A percentile compares a stretch with the other conserved stretches of the same genome.
These are phyloP conservation scores for Mimas tiliae DNA, from an alignment of 2,888 invertebrate species.

Conservation along the genomic window DNA sequence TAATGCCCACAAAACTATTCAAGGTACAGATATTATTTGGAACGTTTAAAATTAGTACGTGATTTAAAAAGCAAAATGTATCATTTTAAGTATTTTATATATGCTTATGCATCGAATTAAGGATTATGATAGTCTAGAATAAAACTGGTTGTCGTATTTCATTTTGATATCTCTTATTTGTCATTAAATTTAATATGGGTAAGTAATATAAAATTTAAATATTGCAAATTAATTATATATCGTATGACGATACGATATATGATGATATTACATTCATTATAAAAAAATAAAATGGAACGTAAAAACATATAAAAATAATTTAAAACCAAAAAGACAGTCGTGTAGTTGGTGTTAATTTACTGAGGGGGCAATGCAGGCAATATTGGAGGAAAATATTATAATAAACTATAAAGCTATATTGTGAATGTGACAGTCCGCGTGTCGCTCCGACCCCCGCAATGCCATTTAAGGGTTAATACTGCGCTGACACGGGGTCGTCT, in stretches of 20 bases:
- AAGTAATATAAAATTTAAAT: too few species aligned
- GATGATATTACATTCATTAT: too few species aligned
- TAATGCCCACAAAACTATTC: neutral
- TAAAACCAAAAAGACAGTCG: slow-evolving; percentile 37
- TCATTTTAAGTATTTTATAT: neutral
- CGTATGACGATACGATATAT: too few species aligned
- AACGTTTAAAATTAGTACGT: neutral
- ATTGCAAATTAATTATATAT: too few species aligned
- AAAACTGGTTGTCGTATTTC: neutral
- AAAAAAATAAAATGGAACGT: too few species aligned
- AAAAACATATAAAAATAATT: neutral
- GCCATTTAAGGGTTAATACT: slow-evolving; percentile 72
- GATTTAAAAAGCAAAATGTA: neutral
- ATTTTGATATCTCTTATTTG: neutral
- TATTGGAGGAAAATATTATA: slow-evolving; percentile 80
- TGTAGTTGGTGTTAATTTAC: slow-evolving; percentile 44
- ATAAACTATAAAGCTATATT: slow-evolving; percentile 80
- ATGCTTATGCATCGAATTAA: neutral
- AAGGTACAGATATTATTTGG: neutral
- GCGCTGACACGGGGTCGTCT: slow-evolving; percentile 69
- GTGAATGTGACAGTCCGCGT: slow-evolving; percentile 82
- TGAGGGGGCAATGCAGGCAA: slow-evolving; percentile 65
- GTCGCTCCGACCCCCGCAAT: slow-evolving; percentile 63
- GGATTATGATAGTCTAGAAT: too few species aligned
- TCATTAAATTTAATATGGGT: too few species aligned